Base-by-base conservation (phyloP, 2,113 vertebrate species). In the Ancistrus triradiatus region DNA sequence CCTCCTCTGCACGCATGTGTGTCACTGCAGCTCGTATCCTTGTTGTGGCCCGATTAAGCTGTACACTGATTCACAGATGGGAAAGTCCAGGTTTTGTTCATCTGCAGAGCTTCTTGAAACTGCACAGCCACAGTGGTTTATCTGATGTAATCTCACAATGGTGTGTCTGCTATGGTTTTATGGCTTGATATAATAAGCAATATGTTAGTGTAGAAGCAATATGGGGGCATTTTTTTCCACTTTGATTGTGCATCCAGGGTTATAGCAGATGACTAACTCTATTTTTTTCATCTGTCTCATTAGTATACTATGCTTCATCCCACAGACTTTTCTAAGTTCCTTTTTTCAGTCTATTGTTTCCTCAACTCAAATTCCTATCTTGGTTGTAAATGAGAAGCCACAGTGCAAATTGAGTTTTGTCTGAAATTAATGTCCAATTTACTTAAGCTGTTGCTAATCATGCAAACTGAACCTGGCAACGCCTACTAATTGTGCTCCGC, bases 171-270 rank as follows among this genome's bases (percentile, higher is more conserved):
- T 59, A 24, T 35, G 72, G 75, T 76, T 74, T 73, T 25, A 59
- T n/a, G 73, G 72, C 77, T 70, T 78, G 73, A 59, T 76, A 58
- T 3, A 55, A 33, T 73, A 68, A 60, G 59, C 40, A 64, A 56
- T 66, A 59, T 62, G 72, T 75, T 79, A 74, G 72, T 68, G 69
- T 69, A 72, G 68, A 46, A 80, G 33, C 52, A 33, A n/a, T 53
- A 59, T 43, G 57, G n/a, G n/a, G n/a, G n/a, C n/a, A n/a, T n/a
- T n/a, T n/a, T n/a, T n/a, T 22, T 40, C 55, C 22, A 59, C 8
- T 58, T 37, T 13, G 18, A 31, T n/a, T 56, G 22, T 68, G 24
- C 18, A 38, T 21, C 19, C 28, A 38, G 38, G 11, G 31, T 22
- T 17, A 19, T 9, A n/a, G 17, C 56, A 60, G 28, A 40, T 6